Conservation (phyloP, 2,113 vertebrate genomes). For the Taurulus bubalis region DNA sequence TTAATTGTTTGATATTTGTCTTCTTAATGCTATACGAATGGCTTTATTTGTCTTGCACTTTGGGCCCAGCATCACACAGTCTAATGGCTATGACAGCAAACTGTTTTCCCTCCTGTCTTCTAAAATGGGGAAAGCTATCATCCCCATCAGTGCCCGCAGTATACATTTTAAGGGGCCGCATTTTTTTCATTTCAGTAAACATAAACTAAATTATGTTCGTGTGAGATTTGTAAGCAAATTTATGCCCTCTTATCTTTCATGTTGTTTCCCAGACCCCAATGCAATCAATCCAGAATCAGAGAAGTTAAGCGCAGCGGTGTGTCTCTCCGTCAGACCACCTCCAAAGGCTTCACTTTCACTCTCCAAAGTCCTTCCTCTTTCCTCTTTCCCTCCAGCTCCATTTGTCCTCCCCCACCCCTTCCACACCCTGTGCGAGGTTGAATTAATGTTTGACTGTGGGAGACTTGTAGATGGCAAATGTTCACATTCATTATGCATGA, state of each 20-base stretch:
- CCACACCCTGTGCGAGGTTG: conserved; percentile 68
- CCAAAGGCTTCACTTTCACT: conserved; percentile 65
- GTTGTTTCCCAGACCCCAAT: conserved; percentile 11
- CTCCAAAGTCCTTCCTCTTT: conserved; percentile 52
- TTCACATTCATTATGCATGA: conserved; percentile 85
- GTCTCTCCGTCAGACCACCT: conserved; percentile 46
- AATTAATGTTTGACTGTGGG: conserved; percentile 82
- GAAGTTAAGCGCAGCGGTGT: conserved; percentile 13
- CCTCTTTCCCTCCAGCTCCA: conserved; percentile 37
- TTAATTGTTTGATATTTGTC: conserved; percentile 60
- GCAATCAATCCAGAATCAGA: conserved; percentile 7
- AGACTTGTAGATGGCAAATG: conserved; percentile 82
- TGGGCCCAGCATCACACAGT: conserved; percentile 10
- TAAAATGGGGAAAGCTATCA: conserved; percentile 25
- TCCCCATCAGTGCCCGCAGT: neutral
- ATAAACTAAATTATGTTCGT: conserved; percentile 28
- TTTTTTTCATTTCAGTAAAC: conserved; percentile 34
- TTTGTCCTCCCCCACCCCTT: conserved; percentile 65
- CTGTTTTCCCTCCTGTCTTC: conserved; percentile 14
- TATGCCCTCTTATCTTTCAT: neutral
- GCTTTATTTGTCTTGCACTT: conserved; percentile 46
- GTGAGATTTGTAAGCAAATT: neutral
- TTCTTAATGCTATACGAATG: conserved; percentile 35
- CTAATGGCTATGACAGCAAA: conserved; percentile 32
- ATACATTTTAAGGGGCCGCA: conserved; percentile 14